These are phyloP conservation scores for Lasius platythorax DNA, from an alignment of 2,888 invertebrate species.

Conservation along the genomic window DNA sequence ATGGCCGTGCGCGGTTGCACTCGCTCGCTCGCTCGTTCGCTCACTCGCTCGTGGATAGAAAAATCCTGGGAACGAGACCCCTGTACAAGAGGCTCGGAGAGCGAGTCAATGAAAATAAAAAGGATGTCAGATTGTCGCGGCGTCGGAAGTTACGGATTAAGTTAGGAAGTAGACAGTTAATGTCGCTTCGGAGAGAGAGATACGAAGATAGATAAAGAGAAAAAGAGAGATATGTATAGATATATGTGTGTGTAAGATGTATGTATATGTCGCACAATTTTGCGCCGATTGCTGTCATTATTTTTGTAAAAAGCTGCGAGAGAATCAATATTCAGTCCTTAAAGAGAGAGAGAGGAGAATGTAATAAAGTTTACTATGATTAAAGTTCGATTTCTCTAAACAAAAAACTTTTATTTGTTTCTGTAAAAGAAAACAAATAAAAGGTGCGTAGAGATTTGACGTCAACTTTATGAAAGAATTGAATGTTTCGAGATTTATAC, in stretches of 20 bases:
- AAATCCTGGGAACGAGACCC: constrained; percentile 86
- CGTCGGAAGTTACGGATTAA: constrained; percentile 86
- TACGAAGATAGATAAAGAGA: constrained; percentile 60
- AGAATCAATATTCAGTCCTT: background rate
- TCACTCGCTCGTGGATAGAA: constrained; percentile 81
- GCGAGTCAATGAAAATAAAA: constrained; percentile 85
- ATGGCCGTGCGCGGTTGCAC: constrained; percentile 74
- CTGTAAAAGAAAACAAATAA: background rate
- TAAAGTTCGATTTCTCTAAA: background rate
- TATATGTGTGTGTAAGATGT: constrained; percentile 26
- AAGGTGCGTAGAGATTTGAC: background rate
- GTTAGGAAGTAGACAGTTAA: constrained; percentile 86
- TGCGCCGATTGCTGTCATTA: constrained; percentile 11
- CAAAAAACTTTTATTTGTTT: too few species aligned
- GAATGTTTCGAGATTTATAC: background rate
- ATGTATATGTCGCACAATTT: constrained; percentile 63
- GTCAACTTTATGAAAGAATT: background rate
- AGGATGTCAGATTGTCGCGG: constrained; percentile 86
- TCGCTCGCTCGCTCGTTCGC: constrained; percentile 60
- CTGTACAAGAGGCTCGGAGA: constrained; percentile 80
- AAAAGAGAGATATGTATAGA: constrained; percentile 55
- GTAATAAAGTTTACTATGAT: background rate
- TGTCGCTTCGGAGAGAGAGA: constrained; percentile 78
- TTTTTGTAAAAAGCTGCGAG: background rate
- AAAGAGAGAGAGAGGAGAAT: too few species aligned